Base-by-base conservation (phyloP, 2,888 invertebrate species). In the Meganola albula region DNA sequence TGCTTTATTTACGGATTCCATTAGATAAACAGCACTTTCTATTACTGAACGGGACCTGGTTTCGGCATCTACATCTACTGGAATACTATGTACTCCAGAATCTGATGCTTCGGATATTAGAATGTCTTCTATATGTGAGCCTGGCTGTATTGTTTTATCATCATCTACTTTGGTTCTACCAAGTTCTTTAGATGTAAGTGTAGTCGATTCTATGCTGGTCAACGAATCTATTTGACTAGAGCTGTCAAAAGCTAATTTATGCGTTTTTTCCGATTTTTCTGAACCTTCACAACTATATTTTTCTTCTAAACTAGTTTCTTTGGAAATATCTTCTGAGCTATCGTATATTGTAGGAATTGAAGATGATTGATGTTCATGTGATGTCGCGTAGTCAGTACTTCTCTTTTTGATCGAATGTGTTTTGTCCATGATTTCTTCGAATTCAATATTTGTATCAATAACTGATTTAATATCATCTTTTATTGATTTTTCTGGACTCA, bases 261-360 rank as follows among this genome's bases (percentile, higher is more conserved):
- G 23, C 35, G 40, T 39, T 10, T 33, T 37, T 3, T 31, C 40
- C 3, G 60, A 52, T 52, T 84, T 85, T 61, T 83, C 83, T 28
- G 64, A 64, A 27, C 69, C 61, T 63, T 85, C 79, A 56, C 58
- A 78, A 49, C 79, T 76, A 33, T 79, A 70, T 57, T 85, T 85
- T 59, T 85, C 84, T 63, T 84, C 84, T 40, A 79, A 63, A 35
- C 78, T 85, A 1, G 66, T 54, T 63, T 84, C 83, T 56, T 71
- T 83, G 1, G 77, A 83, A 8, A 77, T 51, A 34, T 83, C 84
- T 62, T 85, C 83, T 2, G 80, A 80, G 47, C 82, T 80, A 60
- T 63, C 27, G 65, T 58, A 14, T 61, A 57, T 20, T 49, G 29
- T 10, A 1, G 27, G 21, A 8, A 48, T 55, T 10, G 43, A 35